A percentile compares a stretch with the other conserved stretches of the same genome.
Conservation (phyloP, 1,140 invertebrate species). For the Drosophila virilis region DNA sequence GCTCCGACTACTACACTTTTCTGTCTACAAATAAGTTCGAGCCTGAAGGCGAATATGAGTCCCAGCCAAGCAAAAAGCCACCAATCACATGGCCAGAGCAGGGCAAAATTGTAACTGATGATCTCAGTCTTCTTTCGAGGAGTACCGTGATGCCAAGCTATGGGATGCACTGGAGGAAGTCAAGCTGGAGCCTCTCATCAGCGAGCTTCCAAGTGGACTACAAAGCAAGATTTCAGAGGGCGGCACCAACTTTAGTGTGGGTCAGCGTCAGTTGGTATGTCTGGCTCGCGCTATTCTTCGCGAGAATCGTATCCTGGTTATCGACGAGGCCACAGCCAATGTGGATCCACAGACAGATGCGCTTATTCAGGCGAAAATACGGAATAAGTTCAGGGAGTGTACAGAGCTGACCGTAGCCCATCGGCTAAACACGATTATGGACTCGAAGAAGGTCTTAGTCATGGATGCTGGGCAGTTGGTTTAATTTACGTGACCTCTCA, state of each 20-base stretch:
- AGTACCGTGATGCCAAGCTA: constrained; percentile 89
- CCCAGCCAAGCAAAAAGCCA: constrained; percentile 87
- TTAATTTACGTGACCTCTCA: no score
- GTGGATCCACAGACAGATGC: constrained; percentile 88
- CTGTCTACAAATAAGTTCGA: constrained; percentile 89
- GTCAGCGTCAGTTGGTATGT: constrained; percentile 90
- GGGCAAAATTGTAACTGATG: constrained; percentile 88
- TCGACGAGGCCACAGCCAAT: constrained; percentile 87
- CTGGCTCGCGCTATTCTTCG: constrained; percentile 89
- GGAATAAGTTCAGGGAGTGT: constrained; percentile 63
- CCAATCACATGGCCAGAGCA: constrained; percentile 89
- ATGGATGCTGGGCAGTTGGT: constrained; percentile 62
- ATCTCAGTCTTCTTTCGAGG: constrained; percentile 87
- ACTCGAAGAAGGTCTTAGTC: constrained; percentile 67
- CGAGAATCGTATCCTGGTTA: constrained; percentile 88
- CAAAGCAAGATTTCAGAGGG: constrained; percentile 86
- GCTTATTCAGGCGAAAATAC: constrained; percentile 88
- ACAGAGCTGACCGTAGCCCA: constrained; percentile 71
- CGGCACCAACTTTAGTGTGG: constrained; percentile 89
- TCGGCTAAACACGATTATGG: constrained; percentile 66
- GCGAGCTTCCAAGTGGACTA: constrained; percentile 84
- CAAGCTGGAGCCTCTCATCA: constrained; percentile 85
- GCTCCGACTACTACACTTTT: constrained; percentile 90
- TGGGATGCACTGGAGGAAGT: constrained; percentile 94
- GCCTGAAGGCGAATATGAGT: constrained; percentile 86